phyloP scores from a whole-genome alignment of 2,113 vertebrate genomes.

The Melanotaenia duboulayi region DNA sequence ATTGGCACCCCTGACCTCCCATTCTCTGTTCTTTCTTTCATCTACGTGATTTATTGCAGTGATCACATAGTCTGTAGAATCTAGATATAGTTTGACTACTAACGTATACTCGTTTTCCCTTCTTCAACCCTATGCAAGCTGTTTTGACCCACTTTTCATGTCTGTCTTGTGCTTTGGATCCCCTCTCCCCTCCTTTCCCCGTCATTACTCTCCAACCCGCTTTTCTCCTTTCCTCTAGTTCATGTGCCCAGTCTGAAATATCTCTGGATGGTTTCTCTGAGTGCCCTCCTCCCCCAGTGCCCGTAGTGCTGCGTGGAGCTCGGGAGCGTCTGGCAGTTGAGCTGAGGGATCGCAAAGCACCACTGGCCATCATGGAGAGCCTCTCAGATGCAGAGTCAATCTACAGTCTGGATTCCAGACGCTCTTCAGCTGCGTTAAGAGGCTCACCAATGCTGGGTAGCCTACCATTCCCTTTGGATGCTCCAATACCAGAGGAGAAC shows the following conservation, averaged over 20 bases:
- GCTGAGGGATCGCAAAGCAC: constrained; percentile 92
- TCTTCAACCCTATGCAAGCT: constrained; percentile 20
- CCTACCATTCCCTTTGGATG: constrained; percentile 94
- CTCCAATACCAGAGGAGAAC: constrained; percentile 95
- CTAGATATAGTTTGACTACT: constrained; percentile 31
- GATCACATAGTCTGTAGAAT: constrained; percentile 35
- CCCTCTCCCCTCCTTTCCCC: constrained; percentile 33
- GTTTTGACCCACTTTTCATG: constrained; percentile 35
- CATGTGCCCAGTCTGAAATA: constrained; percentile 95
- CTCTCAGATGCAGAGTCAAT: constrained; percentile 96
- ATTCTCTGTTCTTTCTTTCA: constrained; percentile 16
- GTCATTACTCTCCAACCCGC: constrained; percentile 56
- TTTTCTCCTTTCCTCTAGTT: constrained; percentile 81
- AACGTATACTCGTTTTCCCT: constrained; percentile 26
- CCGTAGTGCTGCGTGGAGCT: constrained; percentile 93
- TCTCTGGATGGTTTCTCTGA: constrained; percentile 96
- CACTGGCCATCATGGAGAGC: constrained; percentile 96
- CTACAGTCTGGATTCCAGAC: constrained; percentile 96
- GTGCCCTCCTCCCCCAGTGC: constrained; percentile 91
- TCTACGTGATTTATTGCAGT: constrained; percentile 28
- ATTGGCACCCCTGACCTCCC: constrained; percentile 17
- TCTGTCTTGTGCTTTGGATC: constrained; percentile 52
- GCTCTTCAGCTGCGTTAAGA: constrained; percentile 93
- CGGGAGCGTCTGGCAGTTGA: constrained; percentile 92
- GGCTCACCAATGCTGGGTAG: constrained; percentile 94